These are phyloP conservation scores for Tenthredo amoena DNA, from an alignment of 2,888 invertebrate genomes.

Conservation along the genomic window DNA sequence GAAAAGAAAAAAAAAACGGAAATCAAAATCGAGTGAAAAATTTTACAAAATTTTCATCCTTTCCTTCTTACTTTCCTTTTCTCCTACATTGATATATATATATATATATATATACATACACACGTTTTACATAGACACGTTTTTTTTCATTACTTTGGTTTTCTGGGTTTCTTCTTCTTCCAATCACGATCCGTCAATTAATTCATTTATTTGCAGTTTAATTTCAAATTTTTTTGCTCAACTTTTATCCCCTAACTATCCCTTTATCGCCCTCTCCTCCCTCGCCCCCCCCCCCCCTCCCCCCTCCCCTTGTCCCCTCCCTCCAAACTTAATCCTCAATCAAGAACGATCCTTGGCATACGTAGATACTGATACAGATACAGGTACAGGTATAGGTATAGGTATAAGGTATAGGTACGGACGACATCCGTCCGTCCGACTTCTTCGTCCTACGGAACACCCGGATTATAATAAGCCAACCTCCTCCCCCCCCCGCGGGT, in stretches of 20 bases:
- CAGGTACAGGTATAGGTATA: neutral
- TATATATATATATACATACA: no score
- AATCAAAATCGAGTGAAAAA: no score
- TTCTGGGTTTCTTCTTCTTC: no score
- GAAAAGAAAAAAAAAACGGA: no score
- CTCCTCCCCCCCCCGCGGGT: neutral
- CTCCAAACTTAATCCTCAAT: neutral
- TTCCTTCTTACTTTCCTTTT: neutral
- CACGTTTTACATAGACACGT: no score
- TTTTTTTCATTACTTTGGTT: no score
- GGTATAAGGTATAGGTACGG: neutral
- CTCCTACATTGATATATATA: neutral
- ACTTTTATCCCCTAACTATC: neutral
- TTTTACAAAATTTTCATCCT: neutral
- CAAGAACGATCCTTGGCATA: neutral
- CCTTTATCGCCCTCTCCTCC: neutral
- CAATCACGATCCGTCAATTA: no score
- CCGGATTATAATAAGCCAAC: constrained; percentile 24
- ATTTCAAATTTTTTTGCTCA: no score
- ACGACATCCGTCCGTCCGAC: neutral
- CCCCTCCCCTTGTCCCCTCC: no score
- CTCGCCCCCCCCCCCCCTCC: neutral
- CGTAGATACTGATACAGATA: neutral
- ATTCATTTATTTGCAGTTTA: no score
- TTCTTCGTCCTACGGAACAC: constrained; percentile 8